Evolutionary conservation across 1,140 invertebrate species (phyloP), one percentile per base, ranked within the genome.

Genomic region (Holcopasites calliopsidis): DNA sequence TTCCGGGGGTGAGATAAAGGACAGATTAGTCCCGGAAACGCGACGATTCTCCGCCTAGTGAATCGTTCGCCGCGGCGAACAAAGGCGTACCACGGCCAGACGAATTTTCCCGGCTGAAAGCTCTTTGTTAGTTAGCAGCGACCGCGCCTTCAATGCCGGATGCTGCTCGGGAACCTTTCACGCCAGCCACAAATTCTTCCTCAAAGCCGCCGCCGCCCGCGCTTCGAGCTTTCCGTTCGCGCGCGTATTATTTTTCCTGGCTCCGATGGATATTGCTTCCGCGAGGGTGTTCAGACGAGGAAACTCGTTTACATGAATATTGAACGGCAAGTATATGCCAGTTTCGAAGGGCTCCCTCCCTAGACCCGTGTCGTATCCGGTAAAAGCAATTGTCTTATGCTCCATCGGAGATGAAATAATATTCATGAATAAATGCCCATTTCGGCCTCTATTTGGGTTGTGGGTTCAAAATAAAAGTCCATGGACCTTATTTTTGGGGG

Each of bases 11-110:
- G 66, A 61, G 66, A 76, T 71, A 70, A 77, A 72, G 50, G 75
- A 57, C 44, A 73, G 60, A 77, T 77, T 77, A 77, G 47, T 47
- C 6, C n/a, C 47, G 50, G 28, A 47, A 77, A 65, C 58, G 74
- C 57, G 55, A 47, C 76, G 76, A 58, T 71, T 65, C 69, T 50
- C 33, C 21, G 35, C 23, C 21, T n/a, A 23, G n/a, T 61, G 57
- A 72, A 72, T 72, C 58, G 58, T 44, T 3, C 44, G 42, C 11
- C 40, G 18, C 28, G 13, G 13, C 23, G 49, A 61, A 78, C 71
- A 78, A 78, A 75, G 42, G 76, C 16, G 23, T 23, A 11, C 40
- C 26, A n/a, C 33, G 16, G 49, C 5, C 33, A 33, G 60, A 57
- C 52, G 60, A 73, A 77, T 77, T 49, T 77, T 44, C 52, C 42